Base-by-base conservation (phyloP, 2,888 invertebrate species). In the Agrochola lota region DNA sequence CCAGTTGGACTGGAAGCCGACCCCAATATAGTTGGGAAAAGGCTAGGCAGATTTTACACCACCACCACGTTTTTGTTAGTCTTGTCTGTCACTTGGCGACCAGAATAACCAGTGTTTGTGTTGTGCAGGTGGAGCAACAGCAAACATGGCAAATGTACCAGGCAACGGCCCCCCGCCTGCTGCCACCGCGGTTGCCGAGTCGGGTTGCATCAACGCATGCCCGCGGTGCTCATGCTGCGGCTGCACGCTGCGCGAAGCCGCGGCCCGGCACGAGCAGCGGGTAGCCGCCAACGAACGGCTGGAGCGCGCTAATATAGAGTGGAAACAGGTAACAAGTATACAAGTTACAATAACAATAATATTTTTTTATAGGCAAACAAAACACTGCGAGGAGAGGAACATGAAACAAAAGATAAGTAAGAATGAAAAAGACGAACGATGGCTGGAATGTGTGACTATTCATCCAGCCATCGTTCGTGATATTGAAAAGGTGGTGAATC, bases 281-380 rank as follows among this genome's bases (percentile, higher is more conserved):
- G 97, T 98, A 12, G 97, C 97, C 0, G 98, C 98, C 88, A 98
- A 98, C 92, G 98, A 99, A 91, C 97, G 98, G 72, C 97, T 98
- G 73, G 98, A 99, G 90, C 97, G 98, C 70, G 98, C 98, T 80
- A 98, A 98, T 91, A 95, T 98, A 74, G 99, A 99, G 93, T 99
- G 99, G 99, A 98, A 96, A 90, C 97, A 96, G 94, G 97, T 98
- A 80, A 49, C 2, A 12, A 40, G 11, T 17, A 69, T 23, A 35
- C n/a, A n/a, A 11, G n/a, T 40, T 52, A 11, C 5, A n/a, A 11
- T n/a, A 6, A 17, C 9, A 17, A 11, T n/a, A 35, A 52, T 49
- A 15, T 15, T 23, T 35, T 52, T 52, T 15, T 17, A n/a, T n/a
- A 69, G 4, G 6, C 0, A 35, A 35, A 3, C 17, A 52, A 55